Evolutionary conservation across 2,113 vertebrate species (phyloP).

Genomic region (Dolichallabes microphthalmus): DNA sequence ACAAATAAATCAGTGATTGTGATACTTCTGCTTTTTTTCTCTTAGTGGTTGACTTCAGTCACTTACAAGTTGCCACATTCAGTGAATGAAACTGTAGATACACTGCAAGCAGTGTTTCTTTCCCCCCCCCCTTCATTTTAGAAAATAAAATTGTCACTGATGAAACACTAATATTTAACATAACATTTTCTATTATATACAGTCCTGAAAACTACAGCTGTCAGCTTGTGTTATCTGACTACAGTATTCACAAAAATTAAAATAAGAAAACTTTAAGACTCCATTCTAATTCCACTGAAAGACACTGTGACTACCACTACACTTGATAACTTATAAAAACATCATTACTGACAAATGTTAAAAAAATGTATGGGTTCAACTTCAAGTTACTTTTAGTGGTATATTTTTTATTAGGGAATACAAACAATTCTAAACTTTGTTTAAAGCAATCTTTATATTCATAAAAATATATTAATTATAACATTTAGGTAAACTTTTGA

Average conservation of each 20-base stretch:
- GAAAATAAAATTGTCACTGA: not conserved
- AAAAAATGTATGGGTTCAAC: not conserved
- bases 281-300: not conserved
- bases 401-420: not conserved
- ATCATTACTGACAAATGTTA: not conserved
- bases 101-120: not conserved
- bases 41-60: not conserved
- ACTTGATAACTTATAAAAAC: not conserved
- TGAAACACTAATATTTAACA: not conserved
- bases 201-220: not conserved
- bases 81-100: not conserved
- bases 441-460: not conserved
- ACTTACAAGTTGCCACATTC: not conserved
- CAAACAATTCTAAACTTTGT: not conserved
- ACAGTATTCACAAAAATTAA: not conserved
- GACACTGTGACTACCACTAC: not conserved
- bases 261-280: not conserved
- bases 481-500: not conserved
- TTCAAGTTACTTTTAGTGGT: not conserved
- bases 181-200: not conserved
- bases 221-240: not conserved
- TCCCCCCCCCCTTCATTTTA: too few species aligned
- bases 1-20: not conserved
- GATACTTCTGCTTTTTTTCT: not conserved
- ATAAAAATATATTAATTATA: too few species aligned